Evolutionary conservation across 2,797 vertebrate genomes (phyloP).

Genomic region (Lutra lutra): DNA sequence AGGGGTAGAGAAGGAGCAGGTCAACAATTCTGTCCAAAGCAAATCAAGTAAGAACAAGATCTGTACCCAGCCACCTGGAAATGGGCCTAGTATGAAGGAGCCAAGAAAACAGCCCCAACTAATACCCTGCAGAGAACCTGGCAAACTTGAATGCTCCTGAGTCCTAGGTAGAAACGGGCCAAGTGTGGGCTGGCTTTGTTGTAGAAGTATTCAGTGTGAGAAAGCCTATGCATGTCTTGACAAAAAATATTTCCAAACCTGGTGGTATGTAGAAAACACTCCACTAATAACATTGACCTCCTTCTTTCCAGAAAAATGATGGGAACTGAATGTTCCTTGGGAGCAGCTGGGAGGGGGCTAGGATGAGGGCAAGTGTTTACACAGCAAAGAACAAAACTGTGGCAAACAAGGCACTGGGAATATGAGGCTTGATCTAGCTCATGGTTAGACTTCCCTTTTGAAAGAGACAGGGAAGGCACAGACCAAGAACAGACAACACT

Average conservation of each 20-base stretch:
- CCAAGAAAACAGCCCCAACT: not conserved
- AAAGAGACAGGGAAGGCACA: not conserved
- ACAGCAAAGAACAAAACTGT: not conserved
- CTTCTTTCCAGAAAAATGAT: not conserved
- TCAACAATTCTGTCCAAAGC: conserved; percentile 34
- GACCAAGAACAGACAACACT: not conserved
- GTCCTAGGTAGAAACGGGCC: not conserved
- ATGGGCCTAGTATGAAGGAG: not conserved
- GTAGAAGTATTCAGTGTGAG: not conserved
- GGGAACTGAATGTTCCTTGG: not conserved
- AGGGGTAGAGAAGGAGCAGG: not conserved
- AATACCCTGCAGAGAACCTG: not conserved
- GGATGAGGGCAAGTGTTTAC: not conserved
- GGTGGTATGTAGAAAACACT: not conserved
- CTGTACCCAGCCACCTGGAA: not conserved
- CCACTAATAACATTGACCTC: conserved; percentile 6
- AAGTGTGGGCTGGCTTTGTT: not conserved
- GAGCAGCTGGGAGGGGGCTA: not conserved
- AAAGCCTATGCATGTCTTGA: conserved; percentile 7
- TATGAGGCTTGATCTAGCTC: not conserved
- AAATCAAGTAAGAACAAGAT: conserved; percentile 36
- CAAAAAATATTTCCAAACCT: conserved; percentile 37
- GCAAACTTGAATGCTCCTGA: not conserved
- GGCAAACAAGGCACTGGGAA: not conserved
- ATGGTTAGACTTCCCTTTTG: not conserved